Conservation (phyloP, 2,113 vertebrate genomes). For the Rhinopomastus cyanomelas region DNA sequence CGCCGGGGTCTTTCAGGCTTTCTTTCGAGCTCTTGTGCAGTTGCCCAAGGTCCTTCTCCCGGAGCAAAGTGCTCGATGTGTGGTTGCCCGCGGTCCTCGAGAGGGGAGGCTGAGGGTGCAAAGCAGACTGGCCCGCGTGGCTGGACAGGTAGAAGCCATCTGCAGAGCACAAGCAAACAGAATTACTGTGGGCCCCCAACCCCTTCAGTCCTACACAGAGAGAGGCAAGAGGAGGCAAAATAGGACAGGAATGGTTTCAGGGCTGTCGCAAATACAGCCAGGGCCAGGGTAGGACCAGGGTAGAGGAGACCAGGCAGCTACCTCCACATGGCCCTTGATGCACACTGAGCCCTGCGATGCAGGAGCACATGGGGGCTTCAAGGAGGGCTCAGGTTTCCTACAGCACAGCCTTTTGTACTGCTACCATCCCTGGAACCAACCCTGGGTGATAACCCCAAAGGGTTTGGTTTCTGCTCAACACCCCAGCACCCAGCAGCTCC, state of each 20-base stretch:
- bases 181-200: not conserved
- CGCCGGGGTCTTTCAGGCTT: constrained; percentile 66
- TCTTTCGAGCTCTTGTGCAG: constrained; percentile 83
- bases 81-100: constrained; percentile 75
- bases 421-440: not conserved
- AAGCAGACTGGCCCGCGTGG: constrained; percentile 73
- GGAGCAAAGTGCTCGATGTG: constrained; percentile 69
- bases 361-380: not conserved
- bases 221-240: not conserved
- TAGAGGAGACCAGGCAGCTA: not conserved
- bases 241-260: accelerated
- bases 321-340: not conserved
- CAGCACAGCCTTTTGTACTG: not conserved
- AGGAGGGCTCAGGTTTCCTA: not conserved
- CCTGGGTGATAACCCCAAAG: not conserved
- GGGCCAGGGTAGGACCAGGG: not conserved
- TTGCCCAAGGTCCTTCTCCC: constrained; percentile 77
- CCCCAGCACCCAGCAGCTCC: not conserved
- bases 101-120: constrained; percentile 80
- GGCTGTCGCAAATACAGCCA: not conserved
- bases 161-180: constrained; percentile 56
- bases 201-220: not conserved
- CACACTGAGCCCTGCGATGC: not conserved
- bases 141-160: constrained; percentile 90
- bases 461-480: accelerated